These are phyloP conservation scores for Eupithecia inturbata DNA, from an alignment of 2,888 invertebrate species.

Conservation along the genomic window DNA sequence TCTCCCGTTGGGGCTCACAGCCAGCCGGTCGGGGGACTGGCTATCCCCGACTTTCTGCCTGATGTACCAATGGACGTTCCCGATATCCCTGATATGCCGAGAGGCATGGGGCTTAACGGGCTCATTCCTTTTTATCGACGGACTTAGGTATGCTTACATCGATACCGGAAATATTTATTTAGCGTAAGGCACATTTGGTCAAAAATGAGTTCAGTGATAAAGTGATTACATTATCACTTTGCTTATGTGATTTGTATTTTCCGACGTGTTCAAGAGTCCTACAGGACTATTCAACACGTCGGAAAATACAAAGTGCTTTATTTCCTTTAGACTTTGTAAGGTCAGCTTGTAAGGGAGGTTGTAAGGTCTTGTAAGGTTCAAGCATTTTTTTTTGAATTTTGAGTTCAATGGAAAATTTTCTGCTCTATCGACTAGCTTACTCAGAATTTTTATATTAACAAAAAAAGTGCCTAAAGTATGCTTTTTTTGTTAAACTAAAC, in stretches of 20 bases:
- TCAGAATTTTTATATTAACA: too few relatives aligned
- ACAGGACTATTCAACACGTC: too few relatives aligned
- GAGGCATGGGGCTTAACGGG: slow-evolving; percentile 25
- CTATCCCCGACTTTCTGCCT: slow-evolving; percentile 76
- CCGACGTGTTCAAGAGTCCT: background rate
- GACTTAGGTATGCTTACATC: slow-evolving; percentile 50
- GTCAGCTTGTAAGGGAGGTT: too few relatives aligned
- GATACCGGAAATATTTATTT: background rate
- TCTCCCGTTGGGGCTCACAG: slow-evolving; percentile 62
- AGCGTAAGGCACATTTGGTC: background rate
- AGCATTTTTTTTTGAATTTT: too few relatives aligned
- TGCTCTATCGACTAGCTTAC: too few relatives aligned
- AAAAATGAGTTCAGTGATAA: background rate
- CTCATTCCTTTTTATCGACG: slow-evolving; percentile 66
- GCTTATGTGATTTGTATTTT: background rate
- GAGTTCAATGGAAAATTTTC: too few relatives aligned
- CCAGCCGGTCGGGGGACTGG: slow-evolving; percentile 66
- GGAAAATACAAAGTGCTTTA: too few relatives aligned
- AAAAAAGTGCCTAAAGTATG: too few relatives aligned
- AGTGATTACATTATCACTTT: background rate
- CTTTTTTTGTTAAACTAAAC: too few relatives aligned
- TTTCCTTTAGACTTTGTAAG: too few relatives aligned
- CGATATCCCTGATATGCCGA: slow-evolving; percentile 55
- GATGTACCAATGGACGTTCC: slow-evolving; percentile 65
- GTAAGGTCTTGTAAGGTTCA: too few relatives aligned